A percentile compares a stretch with the other conserved stretches of the same genome.
phyloP scores from a whole-genome alignment of 2,888 invertebrate genomes.

The Sclerodermus sp. region DNA sequence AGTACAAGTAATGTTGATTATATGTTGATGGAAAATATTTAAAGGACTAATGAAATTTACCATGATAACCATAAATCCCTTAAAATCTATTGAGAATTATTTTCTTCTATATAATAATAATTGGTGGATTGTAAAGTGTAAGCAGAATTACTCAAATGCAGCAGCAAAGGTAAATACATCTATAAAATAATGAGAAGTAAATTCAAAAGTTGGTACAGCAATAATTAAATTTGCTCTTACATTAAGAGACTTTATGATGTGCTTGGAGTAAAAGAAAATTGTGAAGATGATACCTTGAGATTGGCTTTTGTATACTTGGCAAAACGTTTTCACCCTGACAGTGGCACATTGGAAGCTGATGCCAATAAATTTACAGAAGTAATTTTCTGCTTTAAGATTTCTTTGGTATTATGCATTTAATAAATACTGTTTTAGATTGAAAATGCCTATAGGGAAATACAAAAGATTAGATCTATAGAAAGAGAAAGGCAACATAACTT shows the following conservation, averaged over 20 bases:
- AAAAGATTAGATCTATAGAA: constrained; percentile 30
- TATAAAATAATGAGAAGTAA: too few species aligned
- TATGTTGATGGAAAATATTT: too few species aligned
- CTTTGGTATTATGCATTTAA: neutral
- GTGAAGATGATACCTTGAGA: constrained; percentile 73
- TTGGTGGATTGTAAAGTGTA: too few species aligned
- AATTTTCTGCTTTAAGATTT: constrained; percentile 9
- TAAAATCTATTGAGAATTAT: too few species aligned
- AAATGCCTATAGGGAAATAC: constrained; percentile 68
- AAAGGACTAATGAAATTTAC: too few species aligned
- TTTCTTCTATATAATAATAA: too few species aligned
- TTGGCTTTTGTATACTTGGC: constrained; percentile 74
- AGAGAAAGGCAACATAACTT: constrained; percentile 58
- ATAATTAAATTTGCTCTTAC: neutral
- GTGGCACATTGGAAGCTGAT: constrained; percentile 71
- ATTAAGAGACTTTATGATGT: constrained; percentile 70
- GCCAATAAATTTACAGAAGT: constrained; percentile 74
- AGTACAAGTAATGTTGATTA: too few species aligned
- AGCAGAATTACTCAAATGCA: too few species aligned
- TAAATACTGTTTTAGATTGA: constrained; percentile 61
- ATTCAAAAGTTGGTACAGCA: too few species aligned
- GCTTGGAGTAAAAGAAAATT: constrained; percentile 68
- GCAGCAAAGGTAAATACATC: too few species aligned
- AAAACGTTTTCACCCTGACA: constrained; percentile 85
- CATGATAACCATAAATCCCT: too few species aligned